phyloP scores from a whole-genome alignment of 2,888 invertebrate species.

The Omphaloscelis lunosa region DNA sequence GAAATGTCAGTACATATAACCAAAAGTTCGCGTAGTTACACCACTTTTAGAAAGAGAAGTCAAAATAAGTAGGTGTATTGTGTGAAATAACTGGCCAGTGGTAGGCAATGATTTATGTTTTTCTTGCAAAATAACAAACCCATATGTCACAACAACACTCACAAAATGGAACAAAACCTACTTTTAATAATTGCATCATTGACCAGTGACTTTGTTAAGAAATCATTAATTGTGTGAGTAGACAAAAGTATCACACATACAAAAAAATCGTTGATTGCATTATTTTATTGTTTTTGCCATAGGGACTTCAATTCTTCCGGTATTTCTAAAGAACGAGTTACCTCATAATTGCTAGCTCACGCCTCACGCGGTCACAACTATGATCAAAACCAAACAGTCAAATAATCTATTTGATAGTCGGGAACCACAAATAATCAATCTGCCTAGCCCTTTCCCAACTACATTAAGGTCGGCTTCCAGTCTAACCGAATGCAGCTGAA shows the following conservation, averaged over 20 bases:
- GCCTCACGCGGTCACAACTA: neutral
- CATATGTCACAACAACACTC: neutral
- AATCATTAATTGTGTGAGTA: neutral
- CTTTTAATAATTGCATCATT: neutral
- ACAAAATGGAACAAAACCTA: conserved; percentile 5
- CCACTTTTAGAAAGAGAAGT: neutral
- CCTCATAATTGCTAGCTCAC: neutral
- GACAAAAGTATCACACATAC: conserved; percentile 8
- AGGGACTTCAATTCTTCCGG: neutral
- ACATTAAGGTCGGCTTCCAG: too few species aligned
- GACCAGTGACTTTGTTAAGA: neutral
- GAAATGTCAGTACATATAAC: neutral
- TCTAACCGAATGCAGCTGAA: too few species aligned
- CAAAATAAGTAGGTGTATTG: neutral
- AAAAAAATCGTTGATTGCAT: neutral
- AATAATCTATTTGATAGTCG: conserved; percentile 11
- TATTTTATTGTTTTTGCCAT: neutral
- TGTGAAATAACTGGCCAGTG: neutral
- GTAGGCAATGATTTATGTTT: neutral
- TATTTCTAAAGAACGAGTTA: neutral
- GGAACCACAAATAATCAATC: neutral
- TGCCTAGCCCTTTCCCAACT: too few species aligned
- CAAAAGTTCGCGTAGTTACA: neutral
- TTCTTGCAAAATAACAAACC: conserved; percentile 1
- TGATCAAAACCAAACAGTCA: neutral